Evolutionary conservation across 2,888 invertebrate genomes (phyloP).

Genomic region (Agrochola macilenta): DNA sequence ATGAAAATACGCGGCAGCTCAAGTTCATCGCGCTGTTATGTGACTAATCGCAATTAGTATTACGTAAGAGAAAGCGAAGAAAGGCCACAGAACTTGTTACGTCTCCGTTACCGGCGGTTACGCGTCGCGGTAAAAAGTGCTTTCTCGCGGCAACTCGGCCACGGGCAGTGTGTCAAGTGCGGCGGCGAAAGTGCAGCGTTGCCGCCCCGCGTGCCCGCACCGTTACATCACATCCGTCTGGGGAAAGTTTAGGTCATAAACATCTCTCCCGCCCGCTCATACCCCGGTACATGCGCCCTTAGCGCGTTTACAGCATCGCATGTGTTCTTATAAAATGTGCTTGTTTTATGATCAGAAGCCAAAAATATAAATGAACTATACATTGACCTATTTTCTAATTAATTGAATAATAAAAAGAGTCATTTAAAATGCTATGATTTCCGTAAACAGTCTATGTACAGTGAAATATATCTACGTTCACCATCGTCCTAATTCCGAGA

Average conservation of each 20-base stretch:
- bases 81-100: constrained; percentile 86
- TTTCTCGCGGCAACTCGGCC: constrained; percentile 90
- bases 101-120: constrained; percentile 85
- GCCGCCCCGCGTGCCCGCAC: constrained; percentile 80
- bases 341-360: background rate
- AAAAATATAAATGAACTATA: background rate
- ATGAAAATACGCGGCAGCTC: constrained; percentile 69
- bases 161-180: constrained; percentile 91
- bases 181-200: constrained; percentile 89
- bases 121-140: constrained; percentile 89
- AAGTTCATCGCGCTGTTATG: constrained; percentile 86
- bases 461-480: constrained; percentile 72
- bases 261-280: constrained; percentile 70
- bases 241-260: constrained; percentile 88
- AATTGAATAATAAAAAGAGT: constrained; percentile 8
- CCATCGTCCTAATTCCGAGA: constrained; percentile 84
- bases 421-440: constrained; percentile 54
- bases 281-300: constrained; percentile 12
- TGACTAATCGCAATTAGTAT: constrained; percentile 86
- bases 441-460: constrained; percentile 67
- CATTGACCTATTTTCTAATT: constrained; percentile 37
- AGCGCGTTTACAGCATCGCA: background rate
- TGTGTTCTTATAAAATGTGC: background rate
- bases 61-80: constrained; percentile 90
- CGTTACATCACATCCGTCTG: constrained; percentile 88